These are phyloP conservation scores for Panagrolaimus sp. DNA, from an alignment of 1,140 invertebrate species.

Conservation along the genomic window DNA sequence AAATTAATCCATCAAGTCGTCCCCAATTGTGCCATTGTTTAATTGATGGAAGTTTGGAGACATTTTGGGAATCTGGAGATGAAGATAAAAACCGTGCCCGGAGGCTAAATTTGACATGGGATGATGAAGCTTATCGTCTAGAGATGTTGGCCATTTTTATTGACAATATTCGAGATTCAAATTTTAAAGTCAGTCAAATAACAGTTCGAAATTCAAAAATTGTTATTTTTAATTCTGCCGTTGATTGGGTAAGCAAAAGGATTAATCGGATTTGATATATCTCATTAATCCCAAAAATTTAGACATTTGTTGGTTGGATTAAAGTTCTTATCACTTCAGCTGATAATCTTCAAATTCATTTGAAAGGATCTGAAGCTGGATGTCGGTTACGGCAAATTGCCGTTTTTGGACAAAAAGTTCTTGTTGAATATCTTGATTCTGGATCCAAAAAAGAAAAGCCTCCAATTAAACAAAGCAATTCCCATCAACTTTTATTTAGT, in stretches of 20 bases:
- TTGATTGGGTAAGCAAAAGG: constrained; percentile 14
- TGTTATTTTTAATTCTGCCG: constrained; percentile 9
- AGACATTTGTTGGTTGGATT: constrained; percentile 75
- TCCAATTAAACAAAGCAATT: constrained; percentile 61
- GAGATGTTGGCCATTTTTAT: constrained; percentile 46
- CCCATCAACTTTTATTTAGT: constrained; percentile 53
- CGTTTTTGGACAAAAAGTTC: constrained; percentile 25
- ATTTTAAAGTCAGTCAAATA: constrained; percentile 31
- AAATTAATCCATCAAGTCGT: constrained; percentile 82
- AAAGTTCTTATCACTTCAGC: constrained; percentile 72
- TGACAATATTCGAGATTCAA: constrained; percentile 52
- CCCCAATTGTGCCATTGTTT: constrained; percentile 86
- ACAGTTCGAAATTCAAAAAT: constrained; percentile 16
- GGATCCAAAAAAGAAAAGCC: constrained; percentile 33
- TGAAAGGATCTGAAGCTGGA: constrained; percentile 68
- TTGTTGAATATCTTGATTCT: constrained; percentile 8
- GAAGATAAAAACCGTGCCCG: constrained; percentile 74
- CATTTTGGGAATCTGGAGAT: constrained; percentile 97
- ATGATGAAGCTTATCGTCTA: constrained; percentile 24
- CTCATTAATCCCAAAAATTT: constrained; percentile 61
- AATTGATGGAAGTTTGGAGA: constrained; percentile 88
- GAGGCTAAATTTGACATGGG: constrained; percentile 68
- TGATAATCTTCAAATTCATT: constrained; percentile 67
- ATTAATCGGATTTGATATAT: neutral
- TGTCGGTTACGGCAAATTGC: constrained; percentile 37